A percentile compares a stretch with the other conserved stretches of the same genome.
Conservation (phyloP, 1,140 invertebrate species). For the Drosophila malerkotliana region DNA sequence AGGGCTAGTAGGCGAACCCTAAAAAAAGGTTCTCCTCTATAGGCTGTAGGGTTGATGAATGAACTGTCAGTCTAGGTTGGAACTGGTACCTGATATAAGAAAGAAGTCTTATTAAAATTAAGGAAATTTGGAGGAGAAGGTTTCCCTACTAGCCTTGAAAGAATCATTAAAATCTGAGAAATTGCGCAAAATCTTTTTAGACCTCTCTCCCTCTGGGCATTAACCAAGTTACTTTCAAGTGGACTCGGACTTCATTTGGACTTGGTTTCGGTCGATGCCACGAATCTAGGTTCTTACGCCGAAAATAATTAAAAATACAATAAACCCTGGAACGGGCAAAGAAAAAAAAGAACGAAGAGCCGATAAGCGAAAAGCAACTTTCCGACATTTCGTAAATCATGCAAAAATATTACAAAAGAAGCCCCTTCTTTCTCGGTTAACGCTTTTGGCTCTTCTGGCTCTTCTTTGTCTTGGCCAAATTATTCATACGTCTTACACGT, state of each 20-base stretch:
- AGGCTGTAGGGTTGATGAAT: slow-evolving; percentile 32
- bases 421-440: slow-evolving; percentile 1
- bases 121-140: neutral
- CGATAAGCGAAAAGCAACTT: slow-evolving; percentile 3
- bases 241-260: slow-evolving; percentile 43
- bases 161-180: no score
- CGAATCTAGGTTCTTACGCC: slow-evolving; percentile 79
- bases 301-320: slow-evolving; percentile 79
- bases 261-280: slow-evolving; percentile 61
- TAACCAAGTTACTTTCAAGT: slow-evolving; percentile 39
- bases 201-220: slow-evolving; percentile 2
- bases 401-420: slow-evolving; percentile 65
- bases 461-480: slow-evolving; percentile 64
- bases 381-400: slow-evolving; percentile 52
- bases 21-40: slow-evolving; percentile 14
- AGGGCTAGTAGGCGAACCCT: neutral
- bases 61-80: slow-evolving; percentile 43
- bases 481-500: slow-evolving; percentile 73
- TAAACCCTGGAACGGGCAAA: slow-evolving; percentile 9
- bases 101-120: slow-evolving; percentile 5
- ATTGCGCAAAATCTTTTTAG: no score
- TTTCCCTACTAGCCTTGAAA: no score
- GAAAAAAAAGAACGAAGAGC: slow-evolving; percentile 10
- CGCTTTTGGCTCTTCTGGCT: slow-evolving; percentile 4
- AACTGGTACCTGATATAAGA: slow-evolving; percentile 34